Percentiles rank a stretch among this genome's conserved stretches.
These are phyloP conservation scores for Phrynocephalus versicolor DNA, from an alignment of 2,113 vertebrate genomes.

Conservation along the genomic window DNA sequence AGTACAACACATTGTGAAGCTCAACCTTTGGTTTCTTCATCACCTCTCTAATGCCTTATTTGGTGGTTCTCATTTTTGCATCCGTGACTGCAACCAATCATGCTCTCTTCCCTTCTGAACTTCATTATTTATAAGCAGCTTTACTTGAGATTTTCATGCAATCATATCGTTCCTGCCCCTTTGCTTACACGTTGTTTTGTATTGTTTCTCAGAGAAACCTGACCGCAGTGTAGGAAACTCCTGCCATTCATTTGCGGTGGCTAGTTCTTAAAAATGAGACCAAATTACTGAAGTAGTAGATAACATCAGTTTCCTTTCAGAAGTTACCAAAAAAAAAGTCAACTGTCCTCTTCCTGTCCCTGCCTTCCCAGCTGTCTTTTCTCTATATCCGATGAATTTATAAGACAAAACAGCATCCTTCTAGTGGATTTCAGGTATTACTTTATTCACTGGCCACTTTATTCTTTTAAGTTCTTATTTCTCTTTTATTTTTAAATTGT, in stretches of 20 bases:
- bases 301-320: neutral
- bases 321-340: neutral
- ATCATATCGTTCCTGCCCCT: neutral
- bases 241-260: conserved; percentile 2
- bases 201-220: conserved; percentile 2
- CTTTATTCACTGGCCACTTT: neutral
- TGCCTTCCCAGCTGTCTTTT: too few species aligned
- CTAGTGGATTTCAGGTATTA: neutral
- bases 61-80: neutral
- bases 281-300: neutral
- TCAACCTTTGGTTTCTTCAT: neutral
- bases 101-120: too few species aligned
- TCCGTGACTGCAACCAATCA: neutral
- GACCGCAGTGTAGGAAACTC: neutral
- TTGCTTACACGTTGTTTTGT: neutral
- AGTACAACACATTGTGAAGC: neutral
- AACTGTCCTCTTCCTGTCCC: too few species aligned
- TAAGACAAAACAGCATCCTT: neutral
- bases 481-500: neutral
- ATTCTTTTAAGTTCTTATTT: neutral
- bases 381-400: too few species aligned
- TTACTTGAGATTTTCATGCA: neutral
- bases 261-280: neutral
- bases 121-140: too few species aligned
- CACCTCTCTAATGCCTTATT: too few species aligned